Base-by-base conservation (phyloP, 92 coral and sea anemone species). In the Chrysogorgia sp. region DNA sequence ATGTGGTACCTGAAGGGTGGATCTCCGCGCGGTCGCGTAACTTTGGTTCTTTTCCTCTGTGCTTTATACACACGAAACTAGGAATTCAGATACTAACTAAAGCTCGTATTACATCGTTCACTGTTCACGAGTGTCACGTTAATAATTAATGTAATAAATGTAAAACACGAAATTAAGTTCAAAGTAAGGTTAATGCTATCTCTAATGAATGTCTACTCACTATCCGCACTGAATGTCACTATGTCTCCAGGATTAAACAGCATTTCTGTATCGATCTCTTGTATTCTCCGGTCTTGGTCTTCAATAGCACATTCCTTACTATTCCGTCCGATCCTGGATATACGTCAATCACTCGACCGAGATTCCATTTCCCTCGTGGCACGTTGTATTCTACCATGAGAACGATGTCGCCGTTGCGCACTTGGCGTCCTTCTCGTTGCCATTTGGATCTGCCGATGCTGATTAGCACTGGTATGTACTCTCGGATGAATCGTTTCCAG, bases 321-420 rank as follows among this genome's bases (percentile, higher is more conserved):
- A 84, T 56, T 22, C 74, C 80, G 62, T 82, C 86, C 32, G 31
- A 10, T 0, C 86, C 75, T 22, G 86, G 74, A 33, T 8, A 75
- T 4, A 59, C 84, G 2, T 84, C 70, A n/a, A 35, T 20, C 1
- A 81, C 86, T 25, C 77, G 67, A 19, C 63, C 86, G 12, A 82
- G 66, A 7, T 86, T 48, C 86, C 90, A 81, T 23, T 81, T 81
- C 0, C 86, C 83, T n/a, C 72, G 78, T 10, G 86, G 83, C 10
- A 68, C 58, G 28, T 40, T 81, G 83, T 74, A 74, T 43, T 86
- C 90, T 15, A 82, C 64, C 1, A 86, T 41, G 14, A 83, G 90
- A 0, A 86, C 84, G 8, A 76, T 58, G 62, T 86, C 84, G 10
- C 84, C 87, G 17, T 34, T 52, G 19, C 37, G 19, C 40, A 86